A percentile compares a stretch with the other conserved stretches of the same genome.
These are phyloP conservation scores for Parazoanthus darwini DNA, from an alignment of 92 coral and sea anemone genomes.

Conservation along the genomic window DNA sequence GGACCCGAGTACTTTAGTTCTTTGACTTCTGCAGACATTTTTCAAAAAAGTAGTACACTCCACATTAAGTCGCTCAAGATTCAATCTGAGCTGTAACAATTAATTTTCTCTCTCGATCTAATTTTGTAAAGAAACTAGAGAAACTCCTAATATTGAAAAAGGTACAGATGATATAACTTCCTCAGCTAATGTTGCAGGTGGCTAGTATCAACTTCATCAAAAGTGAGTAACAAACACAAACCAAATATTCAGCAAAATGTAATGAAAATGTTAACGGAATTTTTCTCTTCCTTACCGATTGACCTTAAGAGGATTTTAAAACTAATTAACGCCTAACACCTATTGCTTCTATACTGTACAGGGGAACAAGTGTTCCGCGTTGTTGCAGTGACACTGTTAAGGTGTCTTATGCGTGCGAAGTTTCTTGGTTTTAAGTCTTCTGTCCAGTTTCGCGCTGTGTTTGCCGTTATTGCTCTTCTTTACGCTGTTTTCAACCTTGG, in stretches of 20 bases:
- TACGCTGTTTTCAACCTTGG: slow-evolving; percentile 46
- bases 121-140: background rate
- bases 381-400: background rate
- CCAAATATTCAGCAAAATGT: background rate
- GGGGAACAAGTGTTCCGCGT: background rate
- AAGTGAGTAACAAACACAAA: background rate
- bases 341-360: background rate
- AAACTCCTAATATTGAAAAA: background rate
- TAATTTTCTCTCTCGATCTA: background rate
- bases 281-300: too few relatives aligned
- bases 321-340: background rate
- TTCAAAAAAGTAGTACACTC: too few relatives aligned
- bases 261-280: background rate
- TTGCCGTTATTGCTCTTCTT: slow-evolving; percentile 32
- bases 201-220: too few relatives aligned
- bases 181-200: too few relatives aligned
- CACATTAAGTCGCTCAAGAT: too few relatives aligned
- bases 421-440: background rate
- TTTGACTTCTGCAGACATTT: too few relatives aligned
- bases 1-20: too few relatives aligned
- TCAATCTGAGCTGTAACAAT: background rate
- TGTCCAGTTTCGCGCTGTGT: background rate
- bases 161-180: too few relatives aligned
- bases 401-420: background rate
- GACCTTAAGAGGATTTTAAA: background rate